phyloP scores from a whole-genome alignment of 2,113 vertebrate genomes.

The Carollia perspicillata region DNA sequence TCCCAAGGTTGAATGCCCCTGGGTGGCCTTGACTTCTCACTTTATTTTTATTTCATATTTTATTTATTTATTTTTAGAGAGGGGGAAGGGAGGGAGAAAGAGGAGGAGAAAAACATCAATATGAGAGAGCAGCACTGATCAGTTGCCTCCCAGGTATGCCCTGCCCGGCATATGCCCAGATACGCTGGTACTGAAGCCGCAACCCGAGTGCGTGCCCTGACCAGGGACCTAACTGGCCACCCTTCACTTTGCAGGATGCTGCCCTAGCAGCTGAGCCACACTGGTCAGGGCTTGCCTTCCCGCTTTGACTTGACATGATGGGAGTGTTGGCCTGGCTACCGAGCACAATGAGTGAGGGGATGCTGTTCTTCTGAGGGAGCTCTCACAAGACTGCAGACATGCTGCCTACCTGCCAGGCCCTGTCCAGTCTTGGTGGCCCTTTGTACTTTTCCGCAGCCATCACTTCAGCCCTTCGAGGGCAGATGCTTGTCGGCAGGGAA shows the following conservation, averaged over 20 bases:
- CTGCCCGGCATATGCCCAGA: too few species aligned
- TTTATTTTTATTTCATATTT: not conserved
- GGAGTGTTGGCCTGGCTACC: not conserved
- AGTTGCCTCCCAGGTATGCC: too few species aligned
- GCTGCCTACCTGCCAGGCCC: not conserved
- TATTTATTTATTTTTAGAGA: too few species aligned
- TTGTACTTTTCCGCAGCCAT: not conserved
- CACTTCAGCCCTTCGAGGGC: not conserved
- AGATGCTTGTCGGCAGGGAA: not conserved
- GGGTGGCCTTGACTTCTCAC: not conserved
- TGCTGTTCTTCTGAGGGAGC: not conserved
- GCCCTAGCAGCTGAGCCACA: too few species aligned
- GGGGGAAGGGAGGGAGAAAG: too few species aligned
- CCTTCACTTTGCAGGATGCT: too few species aligned
- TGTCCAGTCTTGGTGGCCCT: not conserved
- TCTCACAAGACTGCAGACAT: not conserved
- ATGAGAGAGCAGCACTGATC: too few species aligned
- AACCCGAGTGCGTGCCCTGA: too few species aligned
- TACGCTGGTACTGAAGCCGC: too few species aligned
- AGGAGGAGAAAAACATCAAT: too few species aligned
- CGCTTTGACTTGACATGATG: not conserved
- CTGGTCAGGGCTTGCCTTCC: not conserved
- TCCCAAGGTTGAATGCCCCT: accelerated
- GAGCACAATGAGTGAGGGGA: not conserved
- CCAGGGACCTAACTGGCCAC: too few species aligned